phyloP scores from a whole-genome alignment of 2,113 vertebrate genomes.

The Anoplopoma fimbria region DNA sequence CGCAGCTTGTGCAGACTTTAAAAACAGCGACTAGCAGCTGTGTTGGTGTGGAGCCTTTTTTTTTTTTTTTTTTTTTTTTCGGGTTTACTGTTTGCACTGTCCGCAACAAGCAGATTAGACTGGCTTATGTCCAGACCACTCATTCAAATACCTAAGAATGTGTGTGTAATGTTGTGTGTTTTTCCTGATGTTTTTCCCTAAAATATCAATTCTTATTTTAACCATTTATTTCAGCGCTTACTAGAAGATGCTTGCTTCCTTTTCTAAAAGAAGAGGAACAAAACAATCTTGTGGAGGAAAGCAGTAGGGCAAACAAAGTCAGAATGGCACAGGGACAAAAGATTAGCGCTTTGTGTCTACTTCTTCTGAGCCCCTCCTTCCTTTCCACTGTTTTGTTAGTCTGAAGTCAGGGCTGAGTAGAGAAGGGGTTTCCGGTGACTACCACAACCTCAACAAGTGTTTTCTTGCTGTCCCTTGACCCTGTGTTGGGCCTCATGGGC shows the following conservation, averaged over 20 bases:
- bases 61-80: slow-evolving; percentile 59
- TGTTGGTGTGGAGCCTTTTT: slow-evolving; percentile 47
- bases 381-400: not conserved
- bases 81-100: slow-evolving; percentile 61
- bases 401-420: slow-evolving; percentile 1
- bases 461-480: slow-evolving; percentile 21
- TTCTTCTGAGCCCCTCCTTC: not conserved
- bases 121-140: slow-evolving; percentile 69
- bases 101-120: slow-evolving; percentile 73
- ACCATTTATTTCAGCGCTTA: too few relatives aligned
- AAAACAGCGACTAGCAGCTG: not conserved
- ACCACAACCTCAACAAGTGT: slow-evolving; percentile 8
- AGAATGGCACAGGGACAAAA: slow-evolving; percentile 21
- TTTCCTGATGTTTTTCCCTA: not conserved
- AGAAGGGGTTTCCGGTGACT: not conserved
- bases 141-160: slow-evolving; percentile 11
- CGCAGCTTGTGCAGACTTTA: slow-evolving; percentile 10
- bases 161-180: not conserved
- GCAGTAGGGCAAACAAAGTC: slow-evolving; percentile 8
- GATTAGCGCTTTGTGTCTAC: not conserved
- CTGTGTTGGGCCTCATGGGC: slow-evolving; percentile 24
- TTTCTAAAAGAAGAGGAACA: slow-evolving; percentile 11
- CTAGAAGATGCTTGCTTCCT: slow-evolving; percentile 25
- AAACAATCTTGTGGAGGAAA: slow-evolving; percentile 2
- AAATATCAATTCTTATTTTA: slow-evolving; percentile 9